Percentiles rank a stretch among this genome's conserved stretches.
Conservation (phyloP, 2,888 invertebrate genomes). For the Drosophila prostipennis region DNA sequence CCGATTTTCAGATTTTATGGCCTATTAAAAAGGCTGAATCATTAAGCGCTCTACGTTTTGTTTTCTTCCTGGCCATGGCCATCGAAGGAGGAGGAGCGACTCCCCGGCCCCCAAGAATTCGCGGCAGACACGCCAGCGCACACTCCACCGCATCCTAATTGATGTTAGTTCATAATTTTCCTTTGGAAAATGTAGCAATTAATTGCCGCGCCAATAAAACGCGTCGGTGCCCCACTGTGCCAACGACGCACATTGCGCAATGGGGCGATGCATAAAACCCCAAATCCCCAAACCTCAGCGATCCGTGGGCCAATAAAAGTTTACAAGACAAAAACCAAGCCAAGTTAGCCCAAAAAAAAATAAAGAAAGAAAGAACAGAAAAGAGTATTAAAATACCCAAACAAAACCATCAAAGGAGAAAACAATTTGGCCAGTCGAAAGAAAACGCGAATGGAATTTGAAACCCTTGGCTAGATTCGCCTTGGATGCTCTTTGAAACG, state of each 20-base stretch:
- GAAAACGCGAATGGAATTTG: conserved; percentile 19
- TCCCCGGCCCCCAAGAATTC: conserved; percentile 2
- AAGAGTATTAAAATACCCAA: conserved; percentile 10
- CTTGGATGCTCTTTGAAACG: conserved; percentile 30
- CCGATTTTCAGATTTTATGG: conserved; percentile 76
- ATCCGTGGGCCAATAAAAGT: conserved; percentile 69
- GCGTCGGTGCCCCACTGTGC: conserved; percentile 76
- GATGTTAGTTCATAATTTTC: conserved; percentile 80
- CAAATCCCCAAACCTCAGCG: conserved; percentile 14
- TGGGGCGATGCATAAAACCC: conserved; percentile 60
- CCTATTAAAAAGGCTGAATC: conserved; percentile 78
- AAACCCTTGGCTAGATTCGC: conserved; percentile 17
- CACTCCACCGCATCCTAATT: conserved; percentile 62
- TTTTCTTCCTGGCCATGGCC: conserved; percentile 17
- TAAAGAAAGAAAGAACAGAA: conserved; percentile 1
- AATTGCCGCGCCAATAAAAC: conserved; percentile 77
- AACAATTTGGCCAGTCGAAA: conserved; percentile 27
- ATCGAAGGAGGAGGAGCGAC: not conserved
- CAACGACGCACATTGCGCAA: conserved; percentile 74
- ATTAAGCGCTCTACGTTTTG: conserved; percentile 58
- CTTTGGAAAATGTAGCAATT: conserved; percentile 79
- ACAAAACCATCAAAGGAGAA: conserved; percentile 27
- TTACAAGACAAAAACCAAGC: conserved; percentile 63
- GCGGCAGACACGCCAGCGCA: not conserved
- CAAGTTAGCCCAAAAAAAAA: conserved; percentile 30